phyloP scores from a whole-genome alignment of 2,888 invertebrate genomes.

The Diploptera punctata region DNA sequence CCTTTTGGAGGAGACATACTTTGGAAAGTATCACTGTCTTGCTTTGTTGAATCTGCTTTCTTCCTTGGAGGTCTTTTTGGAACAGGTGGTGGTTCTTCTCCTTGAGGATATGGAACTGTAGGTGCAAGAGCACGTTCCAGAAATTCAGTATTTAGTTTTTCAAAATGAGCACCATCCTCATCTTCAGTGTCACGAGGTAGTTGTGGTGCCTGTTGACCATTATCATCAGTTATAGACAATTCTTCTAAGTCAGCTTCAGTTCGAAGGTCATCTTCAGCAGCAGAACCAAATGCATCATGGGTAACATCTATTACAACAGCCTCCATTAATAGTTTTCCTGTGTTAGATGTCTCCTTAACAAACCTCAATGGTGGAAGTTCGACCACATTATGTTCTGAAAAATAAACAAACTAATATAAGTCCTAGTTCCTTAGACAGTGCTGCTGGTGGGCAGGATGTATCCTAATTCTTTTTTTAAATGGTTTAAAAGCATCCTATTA shows the following conservation, averaged over 20 bases:
- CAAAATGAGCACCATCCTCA: constrained; percentile 54
- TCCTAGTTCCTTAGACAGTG: too few species aligned
- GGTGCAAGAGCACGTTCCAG: constrained; percentile 50
- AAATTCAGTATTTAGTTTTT: constrained; percentile 60
- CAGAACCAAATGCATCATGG: constrained; percentile 81
- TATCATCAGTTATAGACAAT: constrained; percentile 75
- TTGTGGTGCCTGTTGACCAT: constrained; percentile 59
- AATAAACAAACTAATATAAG: too few species aligned
- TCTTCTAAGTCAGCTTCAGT: constrained; percentile 90
- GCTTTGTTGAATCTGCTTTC: constrained; percentile 63
- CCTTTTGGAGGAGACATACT: constrained; percentile 46
- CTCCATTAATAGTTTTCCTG: constrained; percentile 88
- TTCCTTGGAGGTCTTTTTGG: constrained; percentile 67
- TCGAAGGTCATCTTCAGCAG: constrained; percentile 75
- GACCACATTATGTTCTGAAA: constrained; percentile 78
- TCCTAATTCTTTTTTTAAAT: too few species aligned
- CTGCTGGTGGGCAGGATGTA: too few species aligned
- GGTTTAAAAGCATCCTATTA: too few species aligned
- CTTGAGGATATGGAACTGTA: constrained; percentile 42
- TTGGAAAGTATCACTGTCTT: constrained; percentile 61
- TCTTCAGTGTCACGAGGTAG: constrained; percentile 57
- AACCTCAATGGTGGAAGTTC: constrained; percentile 88
- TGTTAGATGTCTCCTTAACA: constrained; percentile 87
- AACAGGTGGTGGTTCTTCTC: constrained; percentile 62
- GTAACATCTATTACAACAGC: constrained; percentile 90